phyloP scores from a whole-genome alignment of 2,888 invertebrate species.

The Chymomyza procnemis region DNA sequence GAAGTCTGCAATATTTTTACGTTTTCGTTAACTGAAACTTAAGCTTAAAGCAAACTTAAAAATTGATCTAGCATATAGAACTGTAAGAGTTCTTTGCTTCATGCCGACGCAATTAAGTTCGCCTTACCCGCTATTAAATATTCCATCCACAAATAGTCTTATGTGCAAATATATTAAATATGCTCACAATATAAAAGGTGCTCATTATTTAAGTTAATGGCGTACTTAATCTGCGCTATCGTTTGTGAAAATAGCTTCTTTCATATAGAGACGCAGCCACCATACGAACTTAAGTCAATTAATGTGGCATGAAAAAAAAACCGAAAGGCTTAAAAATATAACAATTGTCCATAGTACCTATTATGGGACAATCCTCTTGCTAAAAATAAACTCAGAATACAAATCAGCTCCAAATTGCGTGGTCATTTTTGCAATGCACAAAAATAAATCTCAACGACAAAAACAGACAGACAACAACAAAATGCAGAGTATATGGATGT shows the following conservation, averaged over 20 bases:
- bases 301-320: not conserved
- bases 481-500: too few species aligned
- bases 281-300: not conserved
- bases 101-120: too few species aligned
- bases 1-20: too few species aligned
- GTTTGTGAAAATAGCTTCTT: not conserved
- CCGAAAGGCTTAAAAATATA: not conserved
- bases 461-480: not conserved
- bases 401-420: constrained; percentile 2
- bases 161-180: constrained; percentile 28
- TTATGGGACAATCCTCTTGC: not conserved
- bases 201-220: not conserved
- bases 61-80: too few species aligned
- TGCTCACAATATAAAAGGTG: not conserved
- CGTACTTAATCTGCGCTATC: not conserved
- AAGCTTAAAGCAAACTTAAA: too few species aligned
- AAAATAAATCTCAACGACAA: not conserved
- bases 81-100: too few species aligned
- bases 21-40: too few species aligned
- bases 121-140: too few species aligned
- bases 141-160: not conserved
- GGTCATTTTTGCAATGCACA: constrained; percentile 2
- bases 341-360: not conserved
- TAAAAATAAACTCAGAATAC: constrained; percentile 10
- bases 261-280: not conserved